Percentiles rank a stretch among this genome's conserved stretches.
Conservation (phyloP, 1,140 invertebrate genomes). For the Tetraneura akinire region DNA sequence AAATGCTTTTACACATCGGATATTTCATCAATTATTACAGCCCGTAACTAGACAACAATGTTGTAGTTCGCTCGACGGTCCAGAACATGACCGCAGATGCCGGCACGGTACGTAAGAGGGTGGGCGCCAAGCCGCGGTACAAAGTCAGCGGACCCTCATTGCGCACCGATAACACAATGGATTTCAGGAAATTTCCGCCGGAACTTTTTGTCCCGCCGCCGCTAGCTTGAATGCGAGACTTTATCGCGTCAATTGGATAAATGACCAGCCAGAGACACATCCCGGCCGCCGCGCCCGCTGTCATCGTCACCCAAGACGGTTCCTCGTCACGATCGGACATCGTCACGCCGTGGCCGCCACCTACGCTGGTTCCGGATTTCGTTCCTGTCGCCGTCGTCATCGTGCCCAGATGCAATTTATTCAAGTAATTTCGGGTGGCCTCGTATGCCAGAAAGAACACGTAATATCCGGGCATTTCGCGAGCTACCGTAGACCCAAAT, state of each 20-base stretch:
- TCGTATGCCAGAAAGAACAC: constrained; percentile 99
- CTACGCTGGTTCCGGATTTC: constrained; percentile 54
- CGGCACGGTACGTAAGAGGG: constrained; percentile 88
- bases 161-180: constrained; percentile 68
- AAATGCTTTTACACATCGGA: too few species aligned
- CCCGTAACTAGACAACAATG: constrained; percentile 64
- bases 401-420: constrained; percentile 66
- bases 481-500: constrained; percentile 84
- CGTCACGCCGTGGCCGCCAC: constrained; percentile 58
- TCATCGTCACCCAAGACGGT: constrained; percentile 74
- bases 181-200: constrained; percentile 1
- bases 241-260: constrained; percentile 96
- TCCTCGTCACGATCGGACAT: background rate
- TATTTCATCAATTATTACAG: too few species aligned
- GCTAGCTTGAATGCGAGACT: constrained; percentile 88
- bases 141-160: constrained; percentile 78
- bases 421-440: constrained; percentile 70
- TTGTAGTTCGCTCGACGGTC: constrained; percentile 90
- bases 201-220: background rate
- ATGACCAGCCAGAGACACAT: constrained; percentile 87
- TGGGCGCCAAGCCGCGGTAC: constrained; percentile 92
- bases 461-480: constrained; percentile 99
- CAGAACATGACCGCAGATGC: constrained; percentile 93
- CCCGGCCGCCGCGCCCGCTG: constrained; percentile 87
- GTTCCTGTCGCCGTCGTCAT: constrained; percentile 62